phyloP scores from a whole-genome alignment of 2,888 invertebrate genomes.

The Tetragonula carbonaria region DNA sequence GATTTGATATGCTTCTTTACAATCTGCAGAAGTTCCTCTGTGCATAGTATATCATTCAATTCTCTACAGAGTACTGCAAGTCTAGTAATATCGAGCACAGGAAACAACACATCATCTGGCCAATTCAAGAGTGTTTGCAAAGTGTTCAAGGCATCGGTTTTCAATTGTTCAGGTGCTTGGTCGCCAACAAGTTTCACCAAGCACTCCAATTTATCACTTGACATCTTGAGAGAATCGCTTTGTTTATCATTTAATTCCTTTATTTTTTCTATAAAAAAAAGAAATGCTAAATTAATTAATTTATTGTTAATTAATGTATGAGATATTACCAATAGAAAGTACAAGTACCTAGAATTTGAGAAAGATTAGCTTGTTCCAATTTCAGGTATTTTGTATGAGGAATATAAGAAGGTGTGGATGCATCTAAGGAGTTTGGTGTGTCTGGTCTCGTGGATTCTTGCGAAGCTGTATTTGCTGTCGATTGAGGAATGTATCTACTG shows the following conservation, averaged over 20 bases:
- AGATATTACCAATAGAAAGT: neutral
- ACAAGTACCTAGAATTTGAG: slow-evolving; percentile 88
- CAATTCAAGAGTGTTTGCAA: slow-evolving; percentile 76
- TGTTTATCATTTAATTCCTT: slow-evolving; percentile 89
- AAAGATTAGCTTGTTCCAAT: slow-evolving; percentile 92
- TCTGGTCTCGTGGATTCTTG: slow-evolving; percentile 45
- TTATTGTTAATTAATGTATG: slow-evolving; percentile 3
- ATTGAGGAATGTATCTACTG: slow-evolving; percentile 88
- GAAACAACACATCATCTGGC: slow-evolving; percentile 90
- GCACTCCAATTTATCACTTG: slow-evolving; percentile 86
- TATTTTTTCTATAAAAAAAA: slow-evolving; percentile 77
- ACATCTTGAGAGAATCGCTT: slow-evolving; percentile 85
- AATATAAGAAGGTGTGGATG: slow-evolving; percentile 81
- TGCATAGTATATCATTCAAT: slow-evolving; percentile 86
- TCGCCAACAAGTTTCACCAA: slow-evolving; percentile 87
- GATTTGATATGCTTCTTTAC: slow-evolving; percentile 83
- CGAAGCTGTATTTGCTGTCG: slow-evolving; percentile 27
- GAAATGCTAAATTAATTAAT: neutral
- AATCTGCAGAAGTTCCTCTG: slow-evolving; percentile 81
- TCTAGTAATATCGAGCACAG: slow-evolving; percentile 94
- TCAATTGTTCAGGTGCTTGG: slow-evolving; percentile 60
- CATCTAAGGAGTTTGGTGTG: slow-evolving; percentile 55
- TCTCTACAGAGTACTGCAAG: slow-evolving; percentile 91
- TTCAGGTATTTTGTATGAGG: slow-evolving; percentile 86
- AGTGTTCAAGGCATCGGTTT: slow-evolving; percentile 63